These are phyloP conservation scores for Thera obeliscata DNA, from an alignment of 2,888 invertebrate genomes.

Conservation along the genomic window DNA sequence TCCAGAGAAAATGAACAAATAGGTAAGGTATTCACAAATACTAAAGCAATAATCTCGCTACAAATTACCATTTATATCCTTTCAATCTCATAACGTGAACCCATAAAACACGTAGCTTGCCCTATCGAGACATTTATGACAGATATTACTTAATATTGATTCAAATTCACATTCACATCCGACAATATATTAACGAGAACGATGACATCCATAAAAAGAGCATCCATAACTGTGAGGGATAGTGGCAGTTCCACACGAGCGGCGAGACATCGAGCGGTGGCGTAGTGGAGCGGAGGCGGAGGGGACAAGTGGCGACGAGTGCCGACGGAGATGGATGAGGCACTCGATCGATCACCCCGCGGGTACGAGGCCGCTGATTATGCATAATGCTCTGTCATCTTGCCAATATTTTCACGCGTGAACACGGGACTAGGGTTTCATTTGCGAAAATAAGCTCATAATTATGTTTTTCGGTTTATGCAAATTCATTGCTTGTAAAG, in stretches of 20 bases:
- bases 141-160: slow-evolving; percentile 33
- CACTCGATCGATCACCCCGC: slow-evolving; percentile 37
- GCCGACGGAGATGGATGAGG: slow-evolving; percentile 36
- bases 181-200: slow-evolving; percentile 32
- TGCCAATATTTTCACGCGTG: slow-evolving; percentile 13
- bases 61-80: slow-evolving; percentile 20
- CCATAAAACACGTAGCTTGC: slow-evolving; percentile 31
- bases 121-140: slow-evolving; percentile 26
- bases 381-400: slow-evolving; percentile 20
- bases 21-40: not conserved
- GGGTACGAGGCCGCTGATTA: slow-evolving; percentile 25
- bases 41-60: slow-evolving; percentile 16
- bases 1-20: not conserved
- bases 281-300: slow-evolving; percentile 15
- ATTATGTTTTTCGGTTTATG: slow-evolving; percentile 1
- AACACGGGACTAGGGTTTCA: not conserved
- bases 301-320: slow-evolving; percentile 20
- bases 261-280: slow-evolving; percentile 21
- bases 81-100: slow-evolving; percentile 20
- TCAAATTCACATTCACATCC: slow-evolving; percentile 26
- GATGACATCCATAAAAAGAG: slow-evolving; percentile 38
- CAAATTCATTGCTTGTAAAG: not conserved
- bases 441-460: slow-evolving; percentile 1
- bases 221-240: slow-evolving; percentile 32
- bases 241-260: slow-evolving; percentile 33